These are phyloP conservation scores for Halichoerus grypus DNA, from an alignment of 2,113 vertebrate genomes.

Conservation along the genomic window DNA sequence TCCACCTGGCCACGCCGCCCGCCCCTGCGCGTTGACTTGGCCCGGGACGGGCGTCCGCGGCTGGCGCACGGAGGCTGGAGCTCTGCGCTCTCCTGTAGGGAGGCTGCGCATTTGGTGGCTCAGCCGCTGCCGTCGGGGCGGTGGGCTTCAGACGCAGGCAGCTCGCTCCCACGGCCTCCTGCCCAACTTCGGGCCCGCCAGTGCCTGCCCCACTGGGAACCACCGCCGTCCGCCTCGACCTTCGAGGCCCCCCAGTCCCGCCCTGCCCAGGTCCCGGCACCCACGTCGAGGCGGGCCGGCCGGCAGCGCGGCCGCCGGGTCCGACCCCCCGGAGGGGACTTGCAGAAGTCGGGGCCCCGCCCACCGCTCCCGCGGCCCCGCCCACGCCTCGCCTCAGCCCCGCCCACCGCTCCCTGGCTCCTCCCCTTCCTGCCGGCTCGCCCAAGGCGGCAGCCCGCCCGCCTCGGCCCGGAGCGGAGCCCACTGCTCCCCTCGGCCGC, in stretches of 20 bases:
- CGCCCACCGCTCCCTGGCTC: neutral
- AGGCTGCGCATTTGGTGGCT: neutral
- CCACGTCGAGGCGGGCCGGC: neutral
- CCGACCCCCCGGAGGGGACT: neutral
- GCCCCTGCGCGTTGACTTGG: neutral
- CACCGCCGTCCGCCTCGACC: neutral
- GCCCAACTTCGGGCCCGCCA: neutral
- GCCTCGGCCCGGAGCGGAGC: conserved; percentile 51
- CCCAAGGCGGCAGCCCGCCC: neutral
- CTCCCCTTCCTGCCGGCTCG: conserved; percentile 66
- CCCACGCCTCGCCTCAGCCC: neutral
- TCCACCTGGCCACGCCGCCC: conserved; percentile 61
- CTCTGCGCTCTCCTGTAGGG: neutral
- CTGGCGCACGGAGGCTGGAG: neutral
- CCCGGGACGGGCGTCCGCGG: neutral
- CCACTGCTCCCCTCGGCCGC: neutral
- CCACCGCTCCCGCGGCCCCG: neutral
- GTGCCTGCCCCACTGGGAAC: neutral
- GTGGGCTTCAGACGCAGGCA: neutral
- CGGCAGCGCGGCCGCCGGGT: neutral
- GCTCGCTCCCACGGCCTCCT: accelerated
- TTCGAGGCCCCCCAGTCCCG: neutral
- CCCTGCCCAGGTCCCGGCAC: too few species aligned
- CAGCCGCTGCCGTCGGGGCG: conserved; percentile 60
- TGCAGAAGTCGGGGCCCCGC: neutral